Base-by-base conservation (phyloP, 2,888 invertebrate species). In the Julus scandinavius region DNA sequence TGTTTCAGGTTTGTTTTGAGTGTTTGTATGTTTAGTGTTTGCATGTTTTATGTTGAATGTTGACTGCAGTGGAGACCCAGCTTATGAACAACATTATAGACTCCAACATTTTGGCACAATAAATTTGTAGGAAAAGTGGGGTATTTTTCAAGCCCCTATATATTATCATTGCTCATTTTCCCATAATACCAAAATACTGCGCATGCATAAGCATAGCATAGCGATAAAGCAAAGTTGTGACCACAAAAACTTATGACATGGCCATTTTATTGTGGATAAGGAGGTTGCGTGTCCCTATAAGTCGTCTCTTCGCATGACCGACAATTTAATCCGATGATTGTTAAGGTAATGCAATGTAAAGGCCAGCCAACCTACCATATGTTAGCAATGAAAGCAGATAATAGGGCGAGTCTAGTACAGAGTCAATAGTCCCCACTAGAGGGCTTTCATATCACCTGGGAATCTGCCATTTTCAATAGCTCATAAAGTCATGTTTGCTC, bases 401-500 rank as follows among this genome's bases (percentile, higher is more conserved):
- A 85, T 85, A 45, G 85, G 45, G 85, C 40, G n/a, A 45, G 85
- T 45, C 41, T 85, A 45, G 85, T 45, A 85, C 13, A 85, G 40
- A 85, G 85, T 85, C 85, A 85, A 85, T 85, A 40, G 85, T 40
- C 85, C n/a, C 45, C 85, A 85, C 63, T 63, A 63, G 20, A 63
- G 20, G 20, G 40, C 85, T 85, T 85, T 85, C 45, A 85, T 85
- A 40, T 85, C 85, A 45, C 85, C 40, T 85, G 85, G 85, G 85
- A 85, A 40, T 85, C 85, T 40, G 85, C 45, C 85, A 45, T 45
- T 45, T 40, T 85, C 45, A 40, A 45, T 85, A 85, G 41, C 85
- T 85, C 85, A 85, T 85, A 85, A 85, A 85, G 85, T 85, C 85
- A 85, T 85, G 85, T 85, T 85, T 85, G 85, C 85, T 85, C 45